Conservation (phyloP, 2,113 vertebrate species). For the Microcebus griseorufus region DNA sequence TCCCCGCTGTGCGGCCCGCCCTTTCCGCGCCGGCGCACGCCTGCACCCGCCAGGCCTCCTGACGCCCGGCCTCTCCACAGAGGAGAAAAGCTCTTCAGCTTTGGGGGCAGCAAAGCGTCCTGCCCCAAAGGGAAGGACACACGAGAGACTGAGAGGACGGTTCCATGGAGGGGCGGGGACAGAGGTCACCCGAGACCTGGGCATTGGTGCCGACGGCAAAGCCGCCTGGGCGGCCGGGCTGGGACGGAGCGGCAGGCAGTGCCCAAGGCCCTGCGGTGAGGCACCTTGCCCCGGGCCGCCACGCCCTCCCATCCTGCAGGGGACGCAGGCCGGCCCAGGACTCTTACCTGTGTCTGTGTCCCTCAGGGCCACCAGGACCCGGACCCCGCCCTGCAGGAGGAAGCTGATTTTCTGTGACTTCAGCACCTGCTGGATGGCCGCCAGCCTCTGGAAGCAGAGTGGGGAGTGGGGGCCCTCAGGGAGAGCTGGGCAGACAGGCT, state of each 20-base stretch:
- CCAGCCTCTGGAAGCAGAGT: conserved; percentile 87
- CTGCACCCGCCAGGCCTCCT: neutral
- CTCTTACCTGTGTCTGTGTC: conserved; percentile 89
- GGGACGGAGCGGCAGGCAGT: fast-evolving
- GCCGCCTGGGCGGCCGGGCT: too few relatives aligned
- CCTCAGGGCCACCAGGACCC: conserved; percentile 90
- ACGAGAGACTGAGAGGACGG: fast-evolving
- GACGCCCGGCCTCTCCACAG: fast-evolving
- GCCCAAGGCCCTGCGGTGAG: fast-evolving
- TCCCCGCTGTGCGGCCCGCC: fast-evolving
- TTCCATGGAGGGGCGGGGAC: fast-evolving
- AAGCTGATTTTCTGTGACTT: conserved; percentile 93
- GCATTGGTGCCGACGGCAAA: too few relatives aligned
- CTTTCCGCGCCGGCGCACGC: fast-evolving
- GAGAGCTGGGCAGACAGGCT: fast-evolving
- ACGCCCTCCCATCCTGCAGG: fast-evolving
- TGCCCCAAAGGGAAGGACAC: neutral
- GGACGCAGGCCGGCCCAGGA: fast-evolving
- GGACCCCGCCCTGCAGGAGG: conserved; percentile 91
- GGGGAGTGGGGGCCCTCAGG: fast-evolving
- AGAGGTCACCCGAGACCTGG: fast-evolving
- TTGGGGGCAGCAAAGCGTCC: neutral
- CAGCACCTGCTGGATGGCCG: conserved; percentile 90
- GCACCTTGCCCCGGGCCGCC: fast-evolving
- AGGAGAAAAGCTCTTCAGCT: neutral